phyloP scores from a whole-genome alignment of 2,113 vertebrate species.

The Cryptomyrus ogoouensis region DNA sequence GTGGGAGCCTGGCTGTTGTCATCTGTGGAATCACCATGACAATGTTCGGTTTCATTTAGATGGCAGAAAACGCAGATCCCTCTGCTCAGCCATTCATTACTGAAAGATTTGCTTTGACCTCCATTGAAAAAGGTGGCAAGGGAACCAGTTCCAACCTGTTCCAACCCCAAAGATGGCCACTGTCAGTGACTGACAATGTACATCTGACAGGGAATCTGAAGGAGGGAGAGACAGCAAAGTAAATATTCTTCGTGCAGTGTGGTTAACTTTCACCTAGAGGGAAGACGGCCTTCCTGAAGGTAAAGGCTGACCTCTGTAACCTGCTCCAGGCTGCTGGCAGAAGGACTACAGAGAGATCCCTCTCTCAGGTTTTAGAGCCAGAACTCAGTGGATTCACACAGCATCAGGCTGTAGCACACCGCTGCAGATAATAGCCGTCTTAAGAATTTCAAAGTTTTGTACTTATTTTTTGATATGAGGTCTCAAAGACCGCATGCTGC shows the following conservation, averaged over 20 bases:
- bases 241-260: background rate
- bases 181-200: background rate
- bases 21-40: background rate
- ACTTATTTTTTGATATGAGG: background rate
- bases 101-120: background rate
- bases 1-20: background rate
- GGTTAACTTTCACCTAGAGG: background rate
- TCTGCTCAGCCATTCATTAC: background rate
- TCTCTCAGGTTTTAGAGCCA: background rate
- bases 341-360: background rate
- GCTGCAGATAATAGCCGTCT: background rate
- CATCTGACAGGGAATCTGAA: background rate
- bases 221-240: background rate
- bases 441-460: background rate
- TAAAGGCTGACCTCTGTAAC: background rate
- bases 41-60: background rate
- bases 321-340: background rate
- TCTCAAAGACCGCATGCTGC: background rate
- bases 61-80: background rate
- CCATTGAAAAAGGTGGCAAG: background rate
- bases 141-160: background rate
- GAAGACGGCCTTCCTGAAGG: background rate
- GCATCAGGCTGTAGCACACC: background rate
- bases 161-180: background rate
- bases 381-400: background rate